Percentiles rank a stretch among this genome's conserved stretches.
These are phyloP conservation scores for Coleophora deauratella DNA, from an alignment of 2,888 invertebrate species.

Conservation along the genomic window DNA sequence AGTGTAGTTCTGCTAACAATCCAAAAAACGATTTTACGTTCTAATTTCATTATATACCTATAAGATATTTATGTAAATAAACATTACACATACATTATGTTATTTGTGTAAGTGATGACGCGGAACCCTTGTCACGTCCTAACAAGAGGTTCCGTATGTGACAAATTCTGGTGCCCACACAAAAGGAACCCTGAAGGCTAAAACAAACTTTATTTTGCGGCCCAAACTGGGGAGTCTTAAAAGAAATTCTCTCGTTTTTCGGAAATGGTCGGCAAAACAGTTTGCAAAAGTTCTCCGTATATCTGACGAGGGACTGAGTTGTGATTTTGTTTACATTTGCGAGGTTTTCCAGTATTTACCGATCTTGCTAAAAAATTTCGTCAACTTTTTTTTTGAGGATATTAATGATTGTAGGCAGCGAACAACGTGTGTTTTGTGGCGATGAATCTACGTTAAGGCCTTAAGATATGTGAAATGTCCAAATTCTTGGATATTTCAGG, in stretches of 20 bases:
- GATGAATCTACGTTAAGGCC: too few species aligned
- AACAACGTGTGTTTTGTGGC: too few species aligned
- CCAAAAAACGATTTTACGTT: too few species aligned
- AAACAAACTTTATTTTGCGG: constrained; percentile 13
- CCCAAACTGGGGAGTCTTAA: too few species aligned
- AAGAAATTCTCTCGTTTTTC: not conserved
- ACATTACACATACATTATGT: not conserved
- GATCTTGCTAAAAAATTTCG: constrained; percentile 7
- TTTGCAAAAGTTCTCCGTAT: constrained; percentile 14
- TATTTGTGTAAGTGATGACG: constrained; percentile 25
- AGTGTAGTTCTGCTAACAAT: too few species aligned
- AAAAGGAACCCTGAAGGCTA: constrained; percentile 9
- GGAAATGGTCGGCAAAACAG: not conserved
- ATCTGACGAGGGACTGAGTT: constrained; percentile 30
- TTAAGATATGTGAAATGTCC: too few species aligned
- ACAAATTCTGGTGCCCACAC: constrained; percentile 37
- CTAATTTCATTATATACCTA: not conserved
- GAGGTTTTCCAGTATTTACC: constrained; percentile 17
- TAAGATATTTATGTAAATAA: too few species aligned
- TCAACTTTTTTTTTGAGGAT: not conserved
- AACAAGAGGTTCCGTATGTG: constrained; percentile 29
- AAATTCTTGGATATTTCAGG: too few species aligned
- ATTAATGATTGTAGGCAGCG: too few species aligned
- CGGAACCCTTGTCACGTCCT: constrained; percentile 41
- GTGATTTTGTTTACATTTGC: constrained; percentile 23